Conservation (phyloP, 2,888 invertebrate species). For the Chrysomela aeneicollis region DNA sequence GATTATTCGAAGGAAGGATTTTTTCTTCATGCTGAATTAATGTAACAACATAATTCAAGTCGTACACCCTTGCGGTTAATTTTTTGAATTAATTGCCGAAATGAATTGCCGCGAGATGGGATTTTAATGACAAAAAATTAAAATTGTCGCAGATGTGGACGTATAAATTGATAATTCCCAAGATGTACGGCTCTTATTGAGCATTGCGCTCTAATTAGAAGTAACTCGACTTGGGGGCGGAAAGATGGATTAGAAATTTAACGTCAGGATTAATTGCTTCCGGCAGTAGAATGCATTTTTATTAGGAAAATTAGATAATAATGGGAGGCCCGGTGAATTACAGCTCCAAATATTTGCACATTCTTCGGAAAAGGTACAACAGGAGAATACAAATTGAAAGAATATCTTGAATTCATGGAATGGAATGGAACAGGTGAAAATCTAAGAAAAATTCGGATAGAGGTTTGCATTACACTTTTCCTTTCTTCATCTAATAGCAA, state of each 20-base stretch:
- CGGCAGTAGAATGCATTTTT: slow-evolving; percentile 27
- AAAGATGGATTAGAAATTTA: slow-evolving; percentile 56
- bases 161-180: slow-evolving; percentile 60
- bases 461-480: too few species aligned
- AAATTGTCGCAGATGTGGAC: slow-evolving; percentile 61
- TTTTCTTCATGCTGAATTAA: slow-evolving; percentile 34
- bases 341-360: background rate
- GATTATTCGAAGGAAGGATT: background rate
- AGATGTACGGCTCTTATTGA: slow-evolving; percentile 59
- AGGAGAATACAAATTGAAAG: background rate
- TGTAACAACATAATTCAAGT: slow-evolving; percentile 40
- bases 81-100: slow-evolving; percentile 59
- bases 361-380: background rate
- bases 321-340: slow-evolving; percentile 4
- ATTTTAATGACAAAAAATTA: slow-evolving; percentile 62
- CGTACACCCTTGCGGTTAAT: slow-evolving; percentile 53
- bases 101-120: slow-evolving; percentile 58
- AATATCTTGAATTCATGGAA: background rate
- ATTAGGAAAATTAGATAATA: slow-evolving; percentile 29
- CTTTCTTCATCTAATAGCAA: too few species aligned
- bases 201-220: slow-evolving; percentile 55
- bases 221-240: slow-evolving; percentile 49
- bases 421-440: too few species aligned
- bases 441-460: too few species aligned
- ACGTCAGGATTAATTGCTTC: slow-evolving; percentile 38